Base-by-base conservation (phyloP, 1,140 invertebrate species). In the Nephotettix cincticeps region DNA sequence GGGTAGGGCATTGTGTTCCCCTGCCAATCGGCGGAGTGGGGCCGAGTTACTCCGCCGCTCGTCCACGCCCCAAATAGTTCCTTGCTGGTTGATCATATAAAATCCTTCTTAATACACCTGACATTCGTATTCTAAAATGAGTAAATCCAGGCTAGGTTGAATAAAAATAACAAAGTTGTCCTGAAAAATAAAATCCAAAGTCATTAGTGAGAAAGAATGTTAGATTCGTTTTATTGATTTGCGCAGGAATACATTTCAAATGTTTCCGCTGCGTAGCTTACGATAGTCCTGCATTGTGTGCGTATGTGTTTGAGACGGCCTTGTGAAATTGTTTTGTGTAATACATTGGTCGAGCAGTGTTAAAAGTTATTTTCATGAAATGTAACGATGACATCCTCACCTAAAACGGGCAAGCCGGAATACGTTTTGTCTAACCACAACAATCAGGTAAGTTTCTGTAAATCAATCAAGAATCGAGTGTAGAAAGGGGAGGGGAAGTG, bases 1-100 rank as follows among this genome's bases (percentile, higher is more conserved):
- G 64, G 69, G 69, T 65, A 70, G 69, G 70, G 70, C 70, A 71
- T 71, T 71, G 70, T 71, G 45, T 11, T 25, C 43, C 17, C 61
- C 70, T 70, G 68, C 74, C 75, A 76, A 75, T 75, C 71, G 47
- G 71, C 68, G 64, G 51, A 67, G 61, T 64, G 61, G 28, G 73
- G 43, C 25, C 64, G n/a, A 72, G 68, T 73, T 69, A 36, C 30
- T 74, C 73, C 70, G 75, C 64, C 74, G 14, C 4, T 4, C 32
- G 76, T 75, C 69, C 45, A 71, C 66, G 72, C 71, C 71, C 70
- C 51, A 75, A 75, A 69, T 76, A 75, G 74, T 76, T 69, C 75
- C 30, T 40, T 4, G 14, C 32, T 36, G 32, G 32, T 14, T 6
- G 32, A n/a, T n/a, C n/a, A n/a, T n/a, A n/a, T n/a, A n/a, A n/a